Base-by-base conservation (phyloP, 2,888 invertebrate genomes). In the Caenorhabditis wallacei region DNA sequence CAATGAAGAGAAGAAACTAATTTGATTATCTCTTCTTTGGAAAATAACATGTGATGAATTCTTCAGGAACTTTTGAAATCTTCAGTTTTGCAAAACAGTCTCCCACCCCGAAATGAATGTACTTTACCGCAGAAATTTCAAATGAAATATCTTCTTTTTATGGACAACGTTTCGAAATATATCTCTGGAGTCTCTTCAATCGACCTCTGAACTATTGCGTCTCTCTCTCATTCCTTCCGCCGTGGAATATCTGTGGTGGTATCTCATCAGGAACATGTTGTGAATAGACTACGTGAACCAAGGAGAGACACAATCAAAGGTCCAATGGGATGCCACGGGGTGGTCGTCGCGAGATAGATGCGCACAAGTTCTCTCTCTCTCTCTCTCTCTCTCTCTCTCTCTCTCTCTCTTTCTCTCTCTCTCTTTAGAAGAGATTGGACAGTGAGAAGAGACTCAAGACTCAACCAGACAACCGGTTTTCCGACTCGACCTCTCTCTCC, bases 181-280 rank as follows among this genome's bases (percentile, higher is more conserved):
- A 8, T 54, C 13, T 20, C n/a, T 46, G 26, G n/a, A 16, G 22
- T 46, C 18, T 48, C 54, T 40, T 40, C 40, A 24, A 40, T n/a
- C 64, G 64, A 64, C 72, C 72, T 72, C 63, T 72, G 72, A 61
- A 72, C 72, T 71, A 48, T 71, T 43, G 26, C 63, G 40, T 22
- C 7, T 35, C 13, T 56, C 53, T 48, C 46, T 43, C 43, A n/a
- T 20, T 37, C 5, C 40, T 24, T 16, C 18, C 40, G 30, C 3
- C 30, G 30, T 30, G 30, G 30, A 5, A 30, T 30, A 3, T 30
- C 30, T n/a, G n/a, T n/a, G n/a, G n/a, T n/a, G 30, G 30, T 30
- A 40, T n/a, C 35, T 26, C 22, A 26, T 26, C 20, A 40, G 54
- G 43, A 57, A 35, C 11, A 1, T 30, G 26, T 24, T n/a, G 18